These are phyloP conservation scores for Campylorhamphus procurvoides DNA, from an alignment of 2,113 vertebrate species.

Conservation along the genomic window DNA sequence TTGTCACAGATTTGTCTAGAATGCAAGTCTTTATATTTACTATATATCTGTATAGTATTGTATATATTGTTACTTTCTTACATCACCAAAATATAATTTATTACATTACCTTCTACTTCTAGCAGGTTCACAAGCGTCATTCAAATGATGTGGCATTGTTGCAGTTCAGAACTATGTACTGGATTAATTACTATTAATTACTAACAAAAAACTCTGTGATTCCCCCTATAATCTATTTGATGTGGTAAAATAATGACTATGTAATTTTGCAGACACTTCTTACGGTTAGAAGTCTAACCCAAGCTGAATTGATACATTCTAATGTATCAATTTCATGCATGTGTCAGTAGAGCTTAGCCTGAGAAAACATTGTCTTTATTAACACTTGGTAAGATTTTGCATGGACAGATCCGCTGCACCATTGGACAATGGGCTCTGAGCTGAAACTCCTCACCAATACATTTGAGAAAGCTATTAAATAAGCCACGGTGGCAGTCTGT, in stretches of 20 bases:
- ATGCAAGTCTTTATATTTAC: background rate
- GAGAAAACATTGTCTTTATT: background rate
- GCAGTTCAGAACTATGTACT: background rate
- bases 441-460: background rate
- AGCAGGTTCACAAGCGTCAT: background rate
- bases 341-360: background rate
- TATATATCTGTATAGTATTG: background rate
- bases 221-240: background rate
- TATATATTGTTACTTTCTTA: background rate
- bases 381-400: background rate
- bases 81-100: background rate
- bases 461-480: slow-evolving; percentile 56
- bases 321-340: background rate
- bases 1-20: background rate
- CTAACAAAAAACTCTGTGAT: background rate
- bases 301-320: slow-evolving; percentile 6
- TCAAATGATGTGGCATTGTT: background rate
- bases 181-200: background rate
- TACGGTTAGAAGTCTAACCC: background rate
- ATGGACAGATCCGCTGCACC: background rate
- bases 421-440: background rate
- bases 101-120: background rate
- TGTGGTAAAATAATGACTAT: slow-evolving; percentile 9
- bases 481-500: slow-evolving; percentile 22
- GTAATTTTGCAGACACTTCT: background rate